Evolutionary conservation across 2,113 vertebrate species (phyloP), one percentile per base, ranked within the genome.

Genomic region (Panurus biarmicus): DNA sequence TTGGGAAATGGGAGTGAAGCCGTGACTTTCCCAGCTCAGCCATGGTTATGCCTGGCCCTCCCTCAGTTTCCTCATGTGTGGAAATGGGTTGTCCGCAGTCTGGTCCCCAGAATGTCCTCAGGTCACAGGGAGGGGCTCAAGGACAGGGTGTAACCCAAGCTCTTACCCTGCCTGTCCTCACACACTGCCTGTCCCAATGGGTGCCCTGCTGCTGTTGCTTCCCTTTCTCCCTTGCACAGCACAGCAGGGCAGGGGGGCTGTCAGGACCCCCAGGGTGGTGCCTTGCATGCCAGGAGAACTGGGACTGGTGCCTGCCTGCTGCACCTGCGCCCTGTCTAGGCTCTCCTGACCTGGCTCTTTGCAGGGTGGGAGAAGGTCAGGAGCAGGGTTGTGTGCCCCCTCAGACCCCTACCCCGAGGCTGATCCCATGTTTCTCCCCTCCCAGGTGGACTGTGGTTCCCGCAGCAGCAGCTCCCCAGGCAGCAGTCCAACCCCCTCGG

Each of bases 381-480:
- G 36, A 18, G 10, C 24, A 5, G 53, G 53, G 21, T 12, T 14
- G 13, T 7, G 36, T 25, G 9, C 3, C 5, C 66, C 20, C 18
- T 3, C 8, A 8, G 40, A 5, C 25, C 56, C 20, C 2, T 6
- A 4, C 6, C 33, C 14, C 0, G 31, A 36, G 33, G 61, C 72
- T 95, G 76, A 96, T 2, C 0, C 23, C 1, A 0, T 0, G 6
- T 80, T 35, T 47, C 7, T 9, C 25, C 21, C 29, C 11, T 62
- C 10, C 2, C 97, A 99, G 99, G 98, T 98, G 93, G 98, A 98
- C 89, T 99, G 98, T 79, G 95, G 98, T 56, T 58, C 97, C 18
- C 97, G 97, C 69, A 87, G 97, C 85, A 97, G 95, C 96, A 90
- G 97, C 57, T 95, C 86, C 91, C 71, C 97, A 2, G 87, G 96